Evolutionary conservation across 2,113 vertebrate genomes (phyloP), one percentile per base, ranked within the genome.

Genomic region (Equus przewalskii): DNA sequence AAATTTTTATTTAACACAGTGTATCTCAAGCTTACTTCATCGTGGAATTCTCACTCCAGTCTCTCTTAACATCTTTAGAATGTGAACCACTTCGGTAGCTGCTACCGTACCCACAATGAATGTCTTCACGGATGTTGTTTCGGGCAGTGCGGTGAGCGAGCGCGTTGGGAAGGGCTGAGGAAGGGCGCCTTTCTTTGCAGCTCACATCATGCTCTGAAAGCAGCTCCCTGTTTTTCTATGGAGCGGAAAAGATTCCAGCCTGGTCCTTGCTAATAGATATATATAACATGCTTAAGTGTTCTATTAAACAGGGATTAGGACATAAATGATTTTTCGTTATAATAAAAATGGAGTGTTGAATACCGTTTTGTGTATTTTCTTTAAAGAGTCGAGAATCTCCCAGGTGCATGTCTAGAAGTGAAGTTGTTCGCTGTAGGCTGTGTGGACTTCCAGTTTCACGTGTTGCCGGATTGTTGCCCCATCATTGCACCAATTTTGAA

Each of bases 321-420:
- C 30, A 22, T 87, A 75, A 81, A 67, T 1, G 11, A 82, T 21
- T 96, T 96, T 92, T 69, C 26, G 46, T 67, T 54, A 24, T 92
- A 92, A 92, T 88, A 92, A 92, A 81, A 87, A 88, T 36, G 16
- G 41, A 75, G 54, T 67, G 67, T 75, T 81, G 41, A 88, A 88
- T 81, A 75, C 7, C 44, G 7, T 67, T 80, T 69, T 88, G 67
- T 92, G 22, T 67, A 24, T 49, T 46, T 79, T 79, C 12, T 81
- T 81, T 67, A 28, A 58, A 64, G 30, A 78, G 62, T 60, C 18
- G 69, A 73, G 28, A 87, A 21, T 88, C 64, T 85, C 28, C 51
- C 58, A 78, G 33, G 26, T 91, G 7, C 41, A 5, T 73, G 56
- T 30, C 62, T 78, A 75, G 56, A 73, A 73, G 62, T 69, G 41